These are phyloP conservation scores for Osmoderma eremita DNA, from an alignment of 2,888 invertebrate species.

Conservation along the genomic window DNA sequence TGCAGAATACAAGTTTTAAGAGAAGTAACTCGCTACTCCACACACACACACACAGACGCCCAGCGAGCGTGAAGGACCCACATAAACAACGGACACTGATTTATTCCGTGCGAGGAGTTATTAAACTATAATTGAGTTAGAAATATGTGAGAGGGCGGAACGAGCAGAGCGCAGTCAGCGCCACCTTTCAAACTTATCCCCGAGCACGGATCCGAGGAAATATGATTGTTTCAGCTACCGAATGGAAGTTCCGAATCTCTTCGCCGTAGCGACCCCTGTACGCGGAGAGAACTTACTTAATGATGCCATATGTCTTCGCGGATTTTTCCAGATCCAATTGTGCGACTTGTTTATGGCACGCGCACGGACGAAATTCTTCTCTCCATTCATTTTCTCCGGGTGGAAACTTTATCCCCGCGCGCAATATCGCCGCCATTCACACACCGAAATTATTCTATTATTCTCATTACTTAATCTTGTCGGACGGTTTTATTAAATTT, in stretches of 20 bases:
- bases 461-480: constrained; percentile 28
- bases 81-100: constrained; percentile 25
- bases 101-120: constrained; percentile 8
- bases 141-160: constrained; percentile 22
- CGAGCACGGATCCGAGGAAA: constrained; percentile 32
- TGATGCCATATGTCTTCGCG: constrained; percentile 29
- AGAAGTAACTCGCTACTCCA: background rate
- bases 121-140: constrained; percentile 34
- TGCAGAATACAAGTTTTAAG: background rate
- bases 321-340: constrained; percentile 27
- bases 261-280: background rate
- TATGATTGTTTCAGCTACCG: constrained; percentile 38
- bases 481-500: constrained; percentile 26
- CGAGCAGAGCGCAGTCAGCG: background rate
- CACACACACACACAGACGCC: background rate
- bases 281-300: constrained; percentile 29
- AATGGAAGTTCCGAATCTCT: constrained; percentile 15
- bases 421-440: constrained; percentile 12
- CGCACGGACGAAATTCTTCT: background rate
- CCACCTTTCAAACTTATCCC: constrained; percentile 9
- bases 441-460: constrained; percentile 32
- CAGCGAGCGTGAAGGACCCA: background rate
- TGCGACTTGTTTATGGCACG: constrained; percentile 15
- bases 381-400: constrained; percentile 14
- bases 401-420: constrained; percentile 11